Evolutionary conservation across 2,888 invertebrate genomes (phyloP).

Genomic region (Pachymerium ferrugineum): DNA sequence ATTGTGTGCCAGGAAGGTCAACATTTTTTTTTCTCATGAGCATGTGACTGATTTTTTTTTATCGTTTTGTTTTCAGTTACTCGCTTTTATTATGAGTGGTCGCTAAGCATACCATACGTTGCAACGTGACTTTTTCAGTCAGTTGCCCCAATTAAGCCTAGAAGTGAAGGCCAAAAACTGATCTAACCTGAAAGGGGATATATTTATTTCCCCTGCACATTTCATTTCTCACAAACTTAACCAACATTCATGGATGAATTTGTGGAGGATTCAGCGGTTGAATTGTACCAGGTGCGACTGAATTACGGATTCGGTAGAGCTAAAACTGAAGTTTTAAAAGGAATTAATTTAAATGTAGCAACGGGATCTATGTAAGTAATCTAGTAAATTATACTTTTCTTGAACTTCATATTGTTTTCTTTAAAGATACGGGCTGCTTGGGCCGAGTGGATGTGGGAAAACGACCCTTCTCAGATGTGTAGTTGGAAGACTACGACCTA

Average conservation of each 20-base stretch:
- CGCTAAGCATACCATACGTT: too few species aligned
- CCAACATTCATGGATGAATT: neutral
- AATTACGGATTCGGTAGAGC: neutral
- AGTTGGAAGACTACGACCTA: neutral
- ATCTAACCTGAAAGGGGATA: too few species aligned
- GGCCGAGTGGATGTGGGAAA: neutral
- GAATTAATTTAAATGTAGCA: neutral
- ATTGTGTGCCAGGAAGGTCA: too few species aligned
- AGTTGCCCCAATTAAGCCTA: too few species aligned
- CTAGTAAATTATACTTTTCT: neutral
- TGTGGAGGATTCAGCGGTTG: slow-evolving; percentile 39
- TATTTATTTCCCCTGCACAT: neutral
- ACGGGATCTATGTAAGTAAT: neutral
- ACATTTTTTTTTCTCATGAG: too few species aligned
- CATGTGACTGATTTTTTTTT: too few species aligned
- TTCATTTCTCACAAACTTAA: too few species aligned
- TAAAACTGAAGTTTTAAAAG: neutral
- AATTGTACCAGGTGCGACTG: neutral
- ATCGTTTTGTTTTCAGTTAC: too few species aligned
- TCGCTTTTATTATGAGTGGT: too few species aligned
- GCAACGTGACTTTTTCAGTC: too few species aligned
- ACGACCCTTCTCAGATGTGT: neutral
- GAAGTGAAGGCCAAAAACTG: too few species aligned
- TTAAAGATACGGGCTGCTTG: neutral
- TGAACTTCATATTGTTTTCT: neutral